A percentile compares a stretch with the other conserved stretches of the same genome.
These are phyloP conservation scores for Peucedramus taeniatus DNA, from an alignment of 2,113 vertebrate species.

Conservation along the genomic window DNA sequence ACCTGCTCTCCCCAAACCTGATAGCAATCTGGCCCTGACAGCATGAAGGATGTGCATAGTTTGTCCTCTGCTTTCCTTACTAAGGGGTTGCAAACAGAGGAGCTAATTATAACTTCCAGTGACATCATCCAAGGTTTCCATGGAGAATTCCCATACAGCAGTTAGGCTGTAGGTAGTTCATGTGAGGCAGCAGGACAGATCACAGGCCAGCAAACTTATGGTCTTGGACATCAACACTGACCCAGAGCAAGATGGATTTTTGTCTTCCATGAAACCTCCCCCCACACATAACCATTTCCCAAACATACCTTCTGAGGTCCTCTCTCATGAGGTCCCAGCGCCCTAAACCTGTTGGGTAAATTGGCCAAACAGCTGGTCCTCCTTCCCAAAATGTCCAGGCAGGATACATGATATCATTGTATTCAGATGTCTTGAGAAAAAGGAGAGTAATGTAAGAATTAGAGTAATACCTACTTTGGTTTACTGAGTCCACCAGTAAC, in stretches of 20 bases:
- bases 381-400: constrained; percentile 99
- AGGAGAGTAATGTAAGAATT: neutral
- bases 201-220: neutral
- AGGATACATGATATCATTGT: constrained; percentile 96
- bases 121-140: constrained; percentile 12
- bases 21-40: neutral
- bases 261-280: neutral
- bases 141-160: neutral
- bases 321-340: constrained; percentile 97
- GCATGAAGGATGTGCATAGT: neutral
- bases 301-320: constrained; percentile 83
- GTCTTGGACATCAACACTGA: neutral
- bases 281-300: neutral
- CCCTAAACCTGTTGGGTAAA: constrained; percentile 94
- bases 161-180: neutral
- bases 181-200: neutral
- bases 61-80: neutral
- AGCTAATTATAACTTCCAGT: constrained; percentile 5
- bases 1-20: neutral
- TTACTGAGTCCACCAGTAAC: neutral
- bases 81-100: neutral
- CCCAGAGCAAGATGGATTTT: neutral
- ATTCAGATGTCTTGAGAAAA: constrained; percentile 84
- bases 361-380: constrained; percentile 97
- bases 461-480: neutral